Evolutionary conservation across 2,797 vertebrate genomes (phyloP).

Genomic region (Pagetopsis macropterus): DNA sequence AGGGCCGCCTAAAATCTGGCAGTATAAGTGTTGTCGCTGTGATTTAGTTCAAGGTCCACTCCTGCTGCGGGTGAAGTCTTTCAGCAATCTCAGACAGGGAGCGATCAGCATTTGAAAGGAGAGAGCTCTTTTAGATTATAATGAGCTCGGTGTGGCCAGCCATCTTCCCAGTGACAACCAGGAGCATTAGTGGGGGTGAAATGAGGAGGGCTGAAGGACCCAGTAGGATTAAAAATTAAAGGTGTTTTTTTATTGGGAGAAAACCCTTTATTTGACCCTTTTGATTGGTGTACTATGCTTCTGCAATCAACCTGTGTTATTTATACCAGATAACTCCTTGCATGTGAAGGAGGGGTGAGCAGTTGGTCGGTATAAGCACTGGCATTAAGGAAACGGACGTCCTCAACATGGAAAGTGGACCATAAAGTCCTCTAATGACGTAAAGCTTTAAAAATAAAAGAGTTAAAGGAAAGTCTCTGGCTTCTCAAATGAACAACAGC

Average conservation of each 20-base stretch:
- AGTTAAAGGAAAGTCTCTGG: conserved; percentile 29
- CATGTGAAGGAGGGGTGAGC: conserved; percentile 25
- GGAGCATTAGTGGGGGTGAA: conserved; percentile 8
- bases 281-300: neutral
- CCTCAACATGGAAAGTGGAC: conserved; percentile 29
- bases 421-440: conserved; percentile 49
- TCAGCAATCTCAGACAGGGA: conserved; percentile 48
- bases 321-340: conserved; percentile 27
- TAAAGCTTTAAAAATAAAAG: conserved; percentile 32
- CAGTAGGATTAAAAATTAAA: conserved; percentile 30
- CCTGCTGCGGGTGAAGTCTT: conserved; percentile 45
- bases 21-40: conserved; percentile 38
- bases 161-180: conserved; percentile 28
- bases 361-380: conserved; percentile 18
- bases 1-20: conserved; percentile 24
- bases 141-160: conserved; percentile 49
- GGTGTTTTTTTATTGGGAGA: conserved; percentile 4
- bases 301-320: conserved; percentile 1
- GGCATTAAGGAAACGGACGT: conserved; percentile 26
- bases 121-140: conserved; percentile 59
- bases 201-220: conserved; percentile 17
- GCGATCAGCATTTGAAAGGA: conserved; percentile 58
- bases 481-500: conserved; percentile 54
- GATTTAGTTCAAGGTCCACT: conserved; percentile 58
- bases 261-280: conserved; percentile 46